These are phyloP conservation scores for Ceratothoa steindachneri DNA, from an alignment of 2,888 invertebrate genomes.

Conservation along the genomic window DNA sequence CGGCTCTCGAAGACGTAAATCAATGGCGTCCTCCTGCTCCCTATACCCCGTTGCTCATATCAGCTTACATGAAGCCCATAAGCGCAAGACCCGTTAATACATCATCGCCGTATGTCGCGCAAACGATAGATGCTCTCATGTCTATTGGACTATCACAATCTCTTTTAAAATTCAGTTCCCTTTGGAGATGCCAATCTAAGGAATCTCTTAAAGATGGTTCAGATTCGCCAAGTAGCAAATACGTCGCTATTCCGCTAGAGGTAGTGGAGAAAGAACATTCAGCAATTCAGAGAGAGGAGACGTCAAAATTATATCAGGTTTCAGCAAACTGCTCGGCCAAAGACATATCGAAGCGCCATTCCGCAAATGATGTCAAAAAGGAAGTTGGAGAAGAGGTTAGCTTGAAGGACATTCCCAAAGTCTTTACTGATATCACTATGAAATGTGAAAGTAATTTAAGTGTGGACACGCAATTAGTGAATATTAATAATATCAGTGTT, in stretches of 20 bases:
- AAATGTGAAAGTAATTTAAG: not conserved
- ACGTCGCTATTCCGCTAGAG: not conserved
- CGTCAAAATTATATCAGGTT: too few species aligned
- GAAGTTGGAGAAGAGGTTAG: not conserved
- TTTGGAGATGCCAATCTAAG: not conserved
- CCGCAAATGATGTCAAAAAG: too few species aligned
- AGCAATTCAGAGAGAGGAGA: not conserved
- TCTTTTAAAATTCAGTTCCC: not conserved
- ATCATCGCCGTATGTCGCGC: constrained; percentile 32
- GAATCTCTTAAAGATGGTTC: not conserved
- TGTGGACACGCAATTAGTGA: too few species aligned
- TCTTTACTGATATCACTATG: not conserved
- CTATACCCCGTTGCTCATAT: constrained; percentile 31
- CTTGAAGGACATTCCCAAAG: not conserved
- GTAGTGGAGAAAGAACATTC: not conserved
- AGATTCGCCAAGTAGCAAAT: not conserved
- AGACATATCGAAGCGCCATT: too few species aligned
- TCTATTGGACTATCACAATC: constrained; percentile 40
- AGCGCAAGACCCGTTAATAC: constrained; percentile 24
- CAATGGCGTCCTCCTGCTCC: constrained; percentile 17
- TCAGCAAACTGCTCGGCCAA: not conserved
- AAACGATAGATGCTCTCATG: constrained; percentile 39
- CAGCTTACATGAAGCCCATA: constrained; percentile 27
- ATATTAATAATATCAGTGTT: too few species aligned
- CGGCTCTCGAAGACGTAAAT: not conserved